These are phyloP conservation scores for Microplitis demolitor DNA, from an alignment of 1,140 invertebrate genomes.

Conservation along the genomic window DNA sequence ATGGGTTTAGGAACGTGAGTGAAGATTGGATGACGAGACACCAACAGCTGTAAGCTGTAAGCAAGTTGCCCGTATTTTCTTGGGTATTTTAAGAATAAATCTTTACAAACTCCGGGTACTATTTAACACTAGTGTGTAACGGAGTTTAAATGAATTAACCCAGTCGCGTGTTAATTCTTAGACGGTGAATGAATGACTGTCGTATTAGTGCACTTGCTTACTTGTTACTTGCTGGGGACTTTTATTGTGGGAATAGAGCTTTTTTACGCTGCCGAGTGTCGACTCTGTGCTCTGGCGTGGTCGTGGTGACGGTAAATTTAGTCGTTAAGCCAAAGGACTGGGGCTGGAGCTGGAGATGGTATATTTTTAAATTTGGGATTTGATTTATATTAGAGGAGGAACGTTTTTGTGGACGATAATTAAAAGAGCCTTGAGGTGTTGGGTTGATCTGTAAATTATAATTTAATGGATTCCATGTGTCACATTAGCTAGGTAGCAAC, in stretches of 20 bases:
- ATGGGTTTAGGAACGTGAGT: neutral
- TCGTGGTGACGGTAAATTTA: too few species aligned
- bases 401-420: too few species aligned
- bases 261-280: too few species aligned
- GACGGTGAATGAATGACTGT: constrained; percentile 42
- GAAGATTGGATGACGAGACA: constrained; percentile 43
- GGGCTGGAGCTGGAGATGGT: too few species aligned
- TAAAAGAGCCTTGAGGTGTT: constrained; percentile 1
- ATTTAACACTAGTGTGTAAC: too few species aligned
- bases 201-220: constrained; percentile 36
- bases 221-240: too few species aligned
- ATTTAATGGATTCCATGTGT: constrained; percentile 16
- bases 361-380: too few species aligned
- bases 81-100: constrained; percentile 33
- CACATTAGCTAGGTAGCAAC: neutral
- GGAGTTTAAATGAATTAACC: constrained; percentile 27
- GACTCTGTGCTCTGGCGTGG: too few species aligned
- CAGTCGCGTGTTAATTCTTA: constrained; percentile 13
- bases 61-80: constrained; percentile 1
- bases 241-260: too few species aligned
- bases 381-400: too few species aligned
- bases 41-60: constrained; percentile 48
- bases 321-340: too few species aligned
- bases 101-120: constrained; percentile 15
- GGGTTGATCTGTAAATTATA: constrained; percentile 8